phyloP scores from a whole-genome alignment of 2,113 vertebrate genomes.

The Neoarius graeffei region DNA sequence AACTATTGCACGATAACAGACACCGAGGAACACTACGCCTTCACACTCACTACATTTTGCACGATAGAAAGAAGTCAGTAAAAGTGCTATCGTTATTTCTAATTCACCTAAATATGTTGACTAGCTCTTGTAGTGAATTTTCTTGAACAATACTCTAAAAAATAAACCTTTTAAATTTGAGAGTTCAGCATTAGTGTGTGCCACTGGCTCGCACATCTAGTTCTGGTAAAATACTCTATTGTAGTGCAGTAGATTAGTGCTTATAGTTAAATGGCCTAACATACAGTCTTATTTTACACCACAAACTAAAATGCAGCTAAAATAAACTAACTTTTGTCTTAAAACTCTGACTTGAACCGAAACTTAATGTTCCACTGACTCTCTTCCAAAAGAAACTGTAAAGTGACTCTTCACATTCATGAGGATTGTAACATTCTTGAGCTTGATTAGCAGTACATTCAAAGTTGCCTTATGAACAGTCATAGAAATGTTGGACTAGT shows the following conservation, averaged over 20 bases:
- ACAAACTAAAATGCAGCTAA: constrained; percentile 13
- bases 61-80: constrained; percentile 22
- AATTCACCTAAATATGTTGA: not conserved
- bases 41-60: constrained; percentile 42
- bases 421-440: constrained; percentile 49
- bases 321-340: not conserved
- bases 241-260: constrained; percentile 18
- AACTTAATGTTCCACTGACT: not conserved
- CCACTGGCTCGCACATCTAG: not conserved
- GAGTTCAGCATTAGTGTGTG: not conserved
- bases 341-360: not conserved
- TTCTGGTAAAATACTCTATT: not conserved
- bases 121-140: not conserved
- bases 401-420: constrained; percentile 60
- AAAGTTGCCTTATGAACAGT: constrained; percentile 62
- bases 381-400: constrained; percentile 8
- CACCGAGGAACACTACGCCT: constrained; percentile 39
- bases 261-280: not conserved
- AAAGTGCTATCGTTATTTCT: not conserved
- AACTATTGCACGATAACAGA: constrained; percentile 2
- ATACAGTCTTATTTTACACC: constrained; percentile 11
- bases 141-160: not conserved
- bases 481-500: constrained; percentile 46
- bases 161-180: not conserved
- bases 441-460: constrained; percentile 64